Conservation (phyloP, 2,113 vertebrate genomes). For the Mormyrus lacerda region DNA sequence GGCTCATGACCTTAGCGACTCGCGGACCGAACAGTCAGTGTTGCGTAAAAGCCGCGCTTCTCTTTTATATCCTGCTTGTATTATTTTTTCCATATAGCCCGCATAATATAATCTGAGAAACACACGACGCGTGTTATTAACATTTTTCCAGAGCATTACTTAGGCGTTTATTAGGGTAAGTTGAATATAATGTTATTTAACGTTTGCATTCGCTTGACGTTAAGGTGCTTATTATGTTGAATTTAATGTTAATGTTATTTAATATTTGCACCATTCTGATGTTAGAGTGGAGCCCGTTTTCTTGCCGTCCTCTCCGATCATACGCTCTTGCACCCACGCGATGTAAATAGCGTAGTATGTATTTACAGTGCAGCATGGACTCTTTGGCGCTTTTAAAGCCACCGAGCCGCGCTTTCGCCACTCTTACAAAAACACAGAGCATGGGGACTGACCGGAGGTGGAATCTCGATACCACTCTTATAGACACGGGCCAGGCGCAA, state of each 20-base stretch:
- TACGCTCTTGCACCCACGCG: background rate
- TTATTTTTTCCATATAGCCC: background rate
- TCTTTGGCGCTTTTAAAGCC: background rate
- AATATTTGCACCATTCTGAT: background rate
- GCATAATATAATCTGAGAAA: background rate
- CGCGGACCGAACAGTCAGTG: background rate
- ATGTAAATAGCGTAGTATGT: background rate
- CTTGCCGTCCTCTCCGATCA: background rate
- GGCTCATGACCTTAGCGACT: background rate
- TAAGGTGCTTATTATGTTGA: background rate
- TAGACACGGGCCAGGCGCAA: background rate
- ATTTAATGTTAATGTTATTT: background rate
- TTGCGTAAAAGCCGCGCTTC: background rate
- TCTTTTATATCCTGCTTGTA: background rate
- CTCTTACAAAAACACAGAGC: background rate
- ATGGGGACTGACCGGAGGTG: background rate
- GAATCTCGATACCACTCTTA: background rate
- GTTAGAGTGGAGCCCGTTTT: background rate
- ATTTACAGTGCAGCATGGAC: background rate
- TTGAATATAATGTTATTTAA: background rate
- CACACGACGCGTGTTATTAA: background rate
- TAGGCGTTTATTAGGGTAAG: background rate
- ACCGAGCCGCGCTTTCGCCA: background rate
- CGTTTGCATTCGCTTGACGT: background rate
- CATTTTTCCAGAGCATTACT: background rate